These are phyloP conservation scores for Bombus pyrosoma DNA, from an alignment of 1,140 invertebrate species.

Conservation along the genomic window DNA sequence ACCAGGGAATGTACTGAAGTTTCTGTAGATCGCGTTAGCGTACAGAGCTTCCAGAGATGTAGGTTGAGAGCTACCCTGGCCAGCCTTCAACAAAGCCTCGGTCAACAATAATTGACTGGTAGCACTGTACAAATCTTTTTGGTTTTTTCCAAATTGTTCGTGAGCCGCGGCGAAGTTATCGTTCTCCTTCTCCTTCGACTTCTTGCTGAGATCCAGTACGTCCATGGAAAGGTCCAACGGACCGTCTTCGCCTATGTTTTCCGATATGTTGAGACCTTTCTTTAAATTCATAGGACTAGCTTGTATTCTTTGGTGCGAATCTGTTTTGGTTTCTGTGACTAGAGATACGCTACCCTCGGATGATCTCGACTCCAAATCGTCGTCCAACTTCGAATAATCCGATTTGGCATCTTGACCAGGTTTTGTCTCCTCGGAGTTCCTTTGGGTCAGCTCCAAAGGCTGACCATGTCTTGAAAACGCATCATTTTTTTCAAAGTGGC, in stretches of 20 bases:
- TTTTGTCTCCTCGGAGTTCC: conserved; percentile 22
- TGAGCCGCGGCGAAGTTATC: conserved; percentile 46
- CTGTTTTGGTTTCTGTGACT: conserved; percentile 79
- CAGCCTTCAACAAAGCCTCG: conserved; percentile 85
- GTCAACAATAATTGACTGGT: conserved; percentile 82
- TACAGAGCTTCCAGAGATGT: conserved; percentile 82
- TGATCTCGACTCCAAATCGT: conserved; percentile 75
- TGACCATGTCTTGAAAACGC: conserved; percentile 49
- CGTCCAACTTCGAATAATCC: conserved; percentile 63
- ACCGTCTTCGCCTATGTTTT: conserved; percentile 79
- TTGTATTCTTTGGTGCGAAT: conserved; percentile 78
- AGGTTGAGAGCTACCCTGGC: conserved; percentile 70
- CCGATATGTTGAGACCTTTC: conserved; percentile 37
- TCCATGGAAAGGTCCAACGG: conserved; percentile 91
- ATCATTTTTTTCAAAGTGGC: conserved; percentile 46
- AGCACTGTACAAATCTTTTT: conserved; percentile 81
- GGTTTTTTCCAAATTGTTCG: conserved; percentile 52
- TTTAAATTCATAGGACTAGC: conserved; percentile 77
- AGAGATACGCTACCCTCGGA: conserved; percentile 77
- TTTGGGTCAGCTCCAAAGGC: conserved; percentile 53
- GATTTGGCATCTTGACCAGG: conserved; percentile 38
- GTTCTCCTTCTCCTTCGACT: conserved; percentile 82
- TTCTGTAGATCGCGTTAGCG: conserved; percentile 81
- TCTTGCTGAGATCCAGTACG: conserved; percentile 94
- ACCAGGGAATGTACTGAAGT: conserved; percentile 80